Evolutionary conservation across 2,888 invertebrate species (phyloP).

Genomic region (Sminthurides aquaticus): DNA sequence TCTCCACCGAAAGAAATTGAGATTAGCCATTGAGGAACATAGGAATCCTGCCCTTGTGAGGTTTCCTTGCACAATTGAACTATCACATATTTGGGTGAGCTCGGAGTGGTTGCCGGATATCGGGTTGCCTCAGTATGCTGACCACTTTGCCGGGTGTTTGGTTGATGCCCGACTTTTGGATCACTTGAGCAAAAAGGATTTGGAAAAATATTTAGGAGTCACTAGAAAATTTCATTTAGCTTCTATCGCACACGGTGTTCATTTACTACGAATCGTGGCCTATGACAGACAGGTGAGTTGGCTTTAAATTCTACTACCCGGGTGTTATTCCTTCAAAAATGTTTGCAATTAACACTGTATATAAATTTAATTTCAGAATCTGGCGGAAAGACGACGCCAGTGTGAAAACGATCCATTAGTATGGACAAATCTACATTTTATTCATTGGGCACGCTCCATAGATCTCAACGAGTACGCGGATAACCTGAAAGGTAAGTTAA

Average conservation of each 20-base stretch:
- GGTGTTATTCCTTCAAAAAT: constrained; percentile 8
- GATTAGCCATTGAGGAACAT: constrained; percentile 87
- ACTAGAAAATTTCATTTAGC: constrained; percentile 91
- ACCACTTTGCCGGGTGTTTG: constrained; percentile 77
- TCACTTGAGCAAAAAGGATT: constrained; percentile 83
- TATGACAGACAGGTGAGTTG: constrained; percentile 72
- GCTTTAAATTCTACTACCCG: constrained; percentile 5
- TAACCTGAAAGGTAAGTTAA: constrained; percentile 73
- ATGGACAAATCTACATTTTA: constrained; percentile 91
- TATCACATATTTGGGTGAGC: constrained; percentile 88
- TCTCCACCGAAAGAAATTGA: constrained; percentile 85
- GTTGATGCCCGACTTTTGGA: constrained; percentile 91
- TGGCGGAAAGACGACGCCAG: constrained; percentile 77
- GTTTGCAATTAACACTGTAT: constrained; percentile 8
- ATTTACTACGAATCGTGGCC: constrained; percentile 80
- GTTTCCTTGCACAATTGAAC: constrained; percentile 76
- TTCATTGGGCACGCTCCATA: constrained; percentile 87
- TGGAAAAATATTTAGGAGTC: constrained; percentile 86
- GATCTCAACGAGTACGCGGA: constrained; percentile 89
- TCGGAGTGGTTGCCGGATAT: constrained; percentile 88
- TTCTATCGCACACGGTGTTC: constrained; percentile 87
- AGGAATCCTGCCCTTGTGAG: constrained; percentile 77
- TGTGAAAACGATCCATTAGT: constrained; percentile 88
- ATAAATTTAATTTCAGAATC: constrained; percentile 54
- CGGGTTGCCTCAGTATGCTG: constrained; percentile 78